Conservation (phyloP, 1,140 invertebrate genomes). For the Pseudachorutes palmiensis region DNA sequence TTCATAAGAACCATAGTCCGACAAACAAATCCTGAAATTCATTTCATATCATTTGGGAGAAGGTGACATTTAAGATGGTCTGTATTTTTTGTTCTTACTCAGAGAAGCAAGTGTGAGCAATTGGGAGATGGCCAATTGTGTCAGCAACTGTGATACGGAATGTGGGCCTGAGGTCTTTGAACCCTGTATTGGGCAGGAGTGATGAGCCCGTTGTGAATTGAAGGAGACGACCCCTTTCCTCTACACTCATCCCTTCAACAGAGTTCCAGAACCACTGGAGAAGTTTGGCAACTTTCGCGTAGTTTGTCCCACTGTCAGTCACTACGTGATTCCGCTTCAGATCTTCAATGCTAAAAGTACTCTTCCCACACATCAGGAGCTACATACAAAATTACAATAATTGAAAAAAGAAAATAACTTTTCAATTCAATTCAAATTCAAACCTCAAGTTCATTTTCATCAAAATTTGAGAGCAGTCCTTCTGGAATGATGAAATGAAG, state of each 20-base stretch:
- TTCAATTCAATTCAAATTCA: conserved; percentile 25
- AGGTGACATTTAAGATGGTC: not conserved
- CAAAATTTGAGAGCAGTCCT: conserved; percentile 85
- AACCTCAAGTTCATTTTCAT: conserved; percentile 92
- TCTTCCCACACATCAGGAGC: conserved; percentile 35
- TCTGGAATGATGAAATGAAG: conserved; percentile 84
- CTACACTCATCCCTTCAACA: conserved; percentile 77
- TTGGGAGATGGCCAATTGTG: conserved; percentile 79
- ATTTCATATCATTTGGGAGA: not conserved
- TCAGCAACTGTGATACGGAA: conserved; percentile 79
- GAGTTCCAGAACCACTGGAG: conserved; percentile 91
- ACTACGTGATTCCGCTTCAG: conserved; percentile 24
- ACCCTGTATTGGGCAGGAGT: conserved; percentile 83
- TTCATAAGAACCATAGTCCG: conserved; percentile 87
- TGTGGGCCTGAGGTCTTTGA: conserved; percentile 71
- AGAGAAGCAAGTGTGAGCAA: conserved; percentile 72
- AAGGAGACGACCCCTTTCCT: conserved; percentile 81
- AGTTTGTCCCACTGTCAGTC: not conserved
- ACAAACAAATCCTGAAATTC: conserved; percentile 48
- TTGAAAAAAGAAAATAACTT: not conserved
- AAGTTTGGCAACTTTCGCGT: conserved; percentile 48
- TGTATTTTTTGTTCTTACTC: conserved; percentile 45
- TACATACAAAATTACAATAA: not conserved
- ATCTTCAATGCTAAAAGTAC: conserved; percentile 31
- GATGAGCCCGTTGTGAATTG: conserved; percentile 90